phyloP scores from a whole-genome alignment of 23 tunicate genomes.

The Styela clava region DNA sequence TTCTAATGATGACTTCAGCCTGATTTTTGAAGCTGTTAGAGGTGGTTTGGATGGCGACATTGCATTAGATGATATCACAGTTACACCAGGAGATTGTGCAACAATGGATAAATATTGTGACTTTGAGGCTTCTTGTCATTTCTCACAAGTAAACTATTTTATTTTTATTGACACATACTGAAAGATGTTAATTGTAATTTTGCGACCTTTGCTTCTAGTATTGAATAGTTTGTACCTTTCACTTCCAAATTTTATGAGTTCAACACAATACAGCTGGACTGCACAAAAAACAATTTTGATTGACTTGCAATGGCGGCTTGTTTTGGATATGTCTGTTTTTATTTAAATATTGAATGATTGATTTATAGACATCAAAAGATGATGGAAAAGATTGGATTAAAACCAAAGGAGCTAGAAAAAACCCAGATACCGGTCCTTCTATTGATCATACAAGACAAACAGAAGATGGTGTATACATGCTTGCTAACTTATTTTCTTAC shows the following conservation, averaged over 20 bases:
- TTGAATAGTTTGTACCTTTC: not conserved
- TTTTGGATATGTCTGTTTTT: no score
- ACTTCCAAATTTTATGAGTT: not conserved
- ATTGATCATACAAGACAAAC: conserved; percentile 84
- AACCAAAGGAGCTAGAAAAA: conserved; percentile 40
- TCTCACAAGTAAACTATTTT: conserved; percentile 26
- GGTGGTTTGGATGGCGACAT: conserved; percentile 84
- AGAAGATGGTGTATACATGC: conserved; percentile 59
- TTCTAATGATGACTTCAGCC: conserved; percentile 37
- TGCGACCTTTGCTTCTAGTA: not conserved
- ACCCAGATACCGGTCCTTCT: conserved; percentile 79
- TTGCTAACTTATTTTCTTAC: conserved; percentile 46
- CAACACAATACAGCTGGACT: no score
- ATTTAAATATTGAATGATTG: no score
- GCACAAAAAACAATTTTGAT: no score
- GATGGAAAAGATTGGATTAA: conserved; percentile 54
- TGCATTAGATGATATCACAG: conserved; percentile 80
- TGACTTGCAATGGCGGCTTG: no score
- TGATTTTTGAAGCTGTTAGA: conserved; percentile 63
- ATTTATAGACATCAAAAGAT: conserved; percentile 37
- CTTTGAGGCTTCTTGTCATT: conserved; percentile 81
- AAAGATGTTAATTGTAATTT: not conserved
- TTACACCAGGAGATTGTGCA: conserved; percentile 62
- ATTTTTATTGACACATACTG: not conserved
- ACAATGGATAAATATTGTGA: conserved; percentile 62